phyloP scores from a whole-genome alignment of 2,113 vertebrate genomes.

The Myrmecobius fasciatus region DNA sequence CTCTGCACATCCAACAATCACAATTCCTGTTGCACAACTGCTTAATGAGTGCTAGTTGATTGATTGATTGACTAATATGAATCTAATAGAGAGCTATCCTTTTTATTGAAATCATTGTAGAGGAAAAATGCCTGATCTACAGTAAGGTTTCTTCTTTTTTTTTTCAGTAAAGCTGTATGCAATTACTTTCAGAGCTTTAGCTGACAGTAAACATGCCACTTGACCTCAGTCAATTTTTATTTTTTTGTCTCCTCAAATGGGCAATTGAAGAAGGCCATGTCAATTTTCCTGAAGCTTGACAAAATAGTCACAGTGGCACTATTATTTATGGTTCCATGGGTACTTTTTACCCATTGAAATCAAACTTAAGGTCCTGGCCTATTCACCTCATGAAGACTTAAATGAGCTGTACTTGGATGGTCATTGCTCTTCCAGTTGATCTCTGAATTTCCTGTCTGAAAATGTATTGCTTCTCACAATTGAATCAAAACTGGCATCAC shows the following conservation, averaged over 20 bases:
- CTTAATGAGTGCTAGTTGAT: neutral
- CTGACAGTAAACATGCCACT: neutral
- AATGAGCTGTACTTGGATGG: neutral
- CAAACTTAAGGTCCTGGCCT: neutral
- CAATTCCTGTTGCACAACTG: neutral
- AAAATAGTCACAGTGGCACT: neutral
- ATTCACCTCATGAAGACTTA: slow-evolving; percentile 25
- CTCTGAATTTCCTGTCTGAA: neutral
- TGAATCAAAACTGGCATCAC: neutral
- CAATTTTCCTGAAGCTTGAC: neutral
- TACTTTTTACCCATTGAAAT: neutral
- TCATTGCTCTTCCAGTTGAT: neutral
- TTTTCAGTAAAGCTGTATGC: neutral
- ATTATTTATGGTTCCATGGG: neutral
- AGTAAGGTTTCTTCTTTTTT: neutral
- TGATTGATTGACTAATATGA: neutral
- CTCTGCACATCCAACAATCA: neutral
- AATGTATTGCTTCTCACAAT: neutral
- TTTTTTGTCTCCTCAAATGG: neutral
- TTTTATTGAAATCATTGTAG: neutral
- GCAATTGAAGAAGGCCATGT: neutral
- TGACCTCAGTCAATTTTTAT: neutral
- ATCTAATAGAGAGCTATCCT: neutral
- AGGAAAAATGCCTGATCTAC: neutral
- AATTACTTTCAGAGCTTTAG: neutral